Conservation (phyloP, 1,140 invertebrate genomes). For the Oncopodura yosiiana region DNA sequence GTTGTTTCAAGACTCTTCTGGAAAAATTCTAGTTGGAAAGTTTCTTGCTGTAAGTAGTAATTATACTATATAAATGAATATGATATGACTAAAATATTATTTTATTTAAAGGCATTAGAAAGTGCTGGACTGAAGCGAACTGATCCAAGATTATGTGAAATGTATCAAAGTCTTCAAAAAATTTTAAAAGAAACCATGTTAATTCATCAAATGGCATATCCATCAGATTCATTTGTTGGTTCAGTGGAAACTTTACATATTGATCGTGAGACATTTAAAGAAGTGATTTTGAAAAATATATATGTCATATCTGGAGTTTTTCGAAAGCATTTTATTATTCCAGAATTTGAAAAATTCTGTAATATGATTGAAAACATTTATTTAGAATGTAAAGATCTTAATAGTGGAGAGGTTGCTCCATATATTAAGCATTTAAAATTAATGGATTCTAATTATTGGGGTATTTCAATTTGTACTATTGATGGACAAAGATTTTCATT, state of each 20-base stretch:
- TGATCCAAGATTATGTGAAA: constrained; percentile 73
- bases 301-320: constrained; percentile 84
- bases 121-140: constrained; percentile 73
- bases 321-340: constrained; percentile 85
- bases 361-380: constrained; percentile 88
- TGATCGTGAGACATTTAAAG: constrained; percentile 73
- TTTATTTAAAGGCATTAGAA: constrained; percentile 59
- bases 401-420: too few relatives aligned
- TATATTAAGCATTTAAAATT: too few relatives aligned
- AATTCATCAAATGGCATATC: constrained; percentile 38
- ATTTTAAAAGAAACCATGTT: constrained; percentile 52
- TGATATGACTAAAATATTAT: too few relatives aligned
- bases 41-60: too few relatives aligned
- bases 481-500: too few relatives aligned
- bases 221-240: neutral
- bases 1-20: neutral
- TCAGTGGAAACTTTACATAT: constrained; percentile 71
- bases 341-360: constrained; percentile 81
- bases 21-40: too few relatives aligned
- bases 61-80: too few relatives aligned
- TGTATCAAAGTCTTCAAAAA: constrained; percentile 68
- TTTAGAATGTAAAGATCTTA: too few relatives aligned
- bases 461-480: too few relatives aligned
- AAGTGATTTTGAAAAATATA: constrained; percentile 74
- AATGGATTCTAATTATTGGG: too few relatives aligned